Evolutionary conservation across 2,113 vertebrate species (phyloP).

Genomic region (Notothenia coriiceps): DNA sequence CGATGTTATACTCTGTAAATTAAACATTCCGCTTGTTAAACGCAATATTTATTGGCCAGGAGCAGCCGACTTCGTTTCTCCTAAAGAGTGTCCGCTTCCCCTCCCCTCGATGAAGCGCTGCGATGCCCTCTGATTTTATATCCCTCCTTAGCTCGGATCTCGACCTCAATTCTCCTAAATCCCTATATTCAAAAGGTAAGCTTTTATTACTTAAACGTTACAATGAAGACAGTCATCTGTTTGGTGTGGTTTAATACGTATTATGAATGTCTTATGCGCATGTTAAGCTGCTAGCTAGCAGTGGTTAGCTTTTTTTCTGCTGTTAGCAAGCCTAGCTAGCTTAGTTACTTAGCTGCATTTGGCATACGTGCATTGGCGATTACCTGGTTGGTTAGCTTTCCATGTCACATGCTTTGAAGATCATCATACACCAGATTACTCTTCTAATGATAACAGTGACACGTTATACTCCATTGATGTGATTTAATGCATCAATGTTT

Average conservation of each 20-base stretch:
- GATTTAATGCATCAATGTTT: not conserved
- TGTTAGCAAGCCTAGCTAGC: slow-evolving; percentile 69
- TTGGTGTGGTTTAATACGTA: slow-evolving; percentile 4
- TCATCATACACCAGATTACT: not conserved
- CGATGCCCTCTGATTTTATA: slow-evolving; percentile 98
- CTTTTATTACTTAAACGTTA: not conserved
- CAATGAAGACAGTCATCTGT: not conserved
- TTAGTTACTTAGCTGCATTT: slow-evolving; percentile 62
- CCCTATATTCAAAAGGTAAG: slow-evolving; percentile 95
- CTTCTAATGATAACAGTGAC: not conserved
- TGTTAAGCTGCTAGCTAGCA: slow-evolving; percentile 75
- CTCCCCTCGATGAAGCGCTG: slow-evolving; percentile 86
- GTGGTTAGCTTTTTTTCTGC: slow-evolving; percentile 69
- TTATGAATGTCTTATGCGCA: slow-evolving; percentile 41
- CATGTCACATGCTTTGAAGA: slow-evolving; percentile 33
- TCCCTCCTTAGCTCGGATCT: slow-evolving; percentile 95
- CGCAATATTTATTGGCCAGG: slow-evolving; percentile 48
- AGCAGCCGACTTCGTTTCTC: slow-evolving; percentile 63
- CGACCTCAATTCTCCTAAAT: slow-evolving; percentile 95
- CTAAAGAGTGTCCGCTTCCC: slow-evolving; percentile 80
- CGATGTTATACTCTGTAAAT: slow-evolving; percentile 47
- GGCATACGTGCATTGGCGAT: slow-evolving; percentile 20
- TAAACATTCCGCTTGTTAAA: slow-evolving; percentile 65
- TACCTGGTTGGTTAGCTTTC: slow-evolving; percentile 41
- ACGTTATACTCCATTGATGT: not conserved